Conservation (phyloP, 2,888 invertebrate genomes). For the Chrysina gloriosa region DNA sequence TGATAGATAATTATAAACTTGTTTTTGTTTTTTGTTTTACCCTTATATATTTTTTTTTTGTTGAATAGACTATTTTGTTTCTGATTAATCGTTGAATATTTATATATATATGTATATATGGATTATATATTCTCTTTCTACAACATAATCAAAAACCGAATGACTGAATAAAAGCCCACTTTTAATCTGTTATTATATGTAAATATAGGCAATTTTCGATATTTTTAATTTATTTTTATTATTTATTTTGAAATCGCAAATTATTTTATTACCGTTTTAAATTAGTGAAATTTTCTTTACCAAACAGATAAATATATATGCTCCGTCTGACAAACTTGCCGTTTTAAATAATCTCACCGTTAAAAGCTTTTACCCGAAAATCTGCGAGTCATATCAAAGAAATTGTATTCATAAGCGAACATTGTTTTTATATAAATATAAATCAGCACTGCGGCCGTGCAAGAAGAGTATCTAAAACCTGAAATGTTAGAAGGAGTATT, state of each 20-base stretch:
- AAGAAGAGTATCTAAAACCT: slow-evolving; percentile 6
- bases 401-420: not conserved
- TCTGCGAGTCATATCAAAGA: not conserved
- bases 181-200: slow-evolving; percentile 24
- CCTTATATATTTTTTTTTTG: slow-evolving; percentile 3
- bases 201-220: slow-evolving; percentile 18
- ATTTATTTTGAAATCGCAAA: slow-evolving; percentile 20
- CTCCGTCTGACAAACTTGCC: slow-evolving; percentile 8
- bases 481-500: not conserved
- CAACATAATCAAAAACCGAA: slow-evolving; percentile 13
- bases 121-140: not conserved
- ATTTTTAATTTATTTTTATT: slow-evolving; percentile 26
- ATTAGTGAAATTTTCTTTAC: slow-evolving; percentile 24
- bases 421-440: not conserved
- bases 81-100: slow-evolving; percentile 2
- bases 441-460: not conserved
- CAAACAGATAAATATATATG: slow-evolving; percentile 5
- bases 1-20: not conserved
- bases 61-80: slow-evolving; percentile 12
- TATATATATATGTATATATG: slow-evolving; percentile 20
- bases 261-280: slow-evolving; percentile 17
- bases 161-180: slow-evolving; percentile 12
- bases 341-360: not conserved
- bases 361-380: not conserved
- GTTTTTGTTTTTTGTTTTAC: not conserved